Evolutionary conservation across 2,888 invertebrate species (phyloP), one percentile per base, ranked within the genome.

Genomic region (Ptilodon capucinus): DNA sequence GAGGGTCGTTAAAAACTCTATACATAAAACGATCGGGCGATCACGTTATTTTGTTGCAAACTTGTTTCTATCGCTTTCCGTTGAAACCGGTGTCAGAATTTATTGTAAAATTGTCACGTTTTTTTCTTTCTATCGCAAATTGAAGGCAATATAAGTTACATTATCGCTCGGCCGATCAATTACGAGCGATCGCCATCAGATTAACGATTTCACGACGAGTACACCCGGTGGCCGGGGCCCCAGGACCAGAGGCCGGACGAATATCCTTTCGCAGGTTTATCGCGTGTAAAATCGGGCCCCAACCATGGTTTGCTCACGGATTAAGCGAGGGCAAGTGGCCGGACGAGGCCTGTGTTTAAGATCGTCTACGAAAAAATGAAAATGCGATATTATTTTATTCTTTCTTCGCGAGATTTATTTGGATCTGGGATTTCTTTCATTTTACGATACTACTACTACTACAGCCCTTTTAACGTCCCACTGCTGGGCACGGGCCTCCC

Each of bases 221-320:
- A 46, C 51, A 57, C 50, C 48, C 42, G 41, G 41, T 48, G 46
- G 51, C 46, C 40, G 49, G 57, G 54, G 60, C 9, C 19, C 13
- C 38, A 7, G 38, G 18, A 38, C 13, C 68, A 60, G 64, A 63
- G 64, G 60, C 68, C 66, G 68, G 62, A 68, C 68, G 61, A 73
- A 76, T 72, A 75, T 76, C 76, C 74, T 71, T 77, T 76, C 72
- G 67, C 69, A 70, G 70, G 75, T 78, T 81, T 81, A 80, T 81
- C 80, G 79, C 76, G 76, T 77, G 80, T 81, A 72, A 81, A 81
- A 79, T 81, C 76, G 68, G 73, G 73, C 74, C 74, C 66, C 61
- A 57, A 60, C 69, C 55, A 73, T 73, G 72, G 73, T 76, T 74
- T 79, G 74, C 72, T 73, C 67, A 59, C 63, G 74, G 74, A 79